A percentile compares a stretch with the other conserved stretches of the same genome.
phyloP scores from a whole-genome alignment of 2,797 vertebrate genomes.

The Sciurus carolinensis region DNA sequence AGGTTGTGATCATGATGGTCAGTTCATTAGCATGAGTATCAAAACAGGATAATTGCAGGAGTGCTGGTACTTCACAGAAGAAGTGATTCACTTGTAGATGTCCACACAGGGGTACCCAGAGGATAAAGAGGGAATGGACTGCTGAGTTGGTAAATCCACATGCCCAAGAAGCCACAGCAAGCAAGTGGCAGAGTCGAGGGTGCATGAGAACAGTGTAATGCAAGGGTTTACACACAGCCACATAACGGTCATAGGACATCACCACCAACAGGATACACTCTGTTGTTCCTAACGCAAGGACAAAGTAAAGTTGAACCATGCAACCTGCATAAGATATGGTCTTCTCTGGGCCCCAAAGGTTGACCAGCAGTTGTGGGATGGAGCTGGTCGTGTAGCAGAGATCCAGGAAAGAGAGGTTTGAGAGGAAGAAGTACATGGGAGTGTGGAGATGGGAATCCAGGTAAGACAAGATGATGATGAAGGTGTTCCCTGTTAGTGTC shows the following conservation, averaged over 20 bases:
- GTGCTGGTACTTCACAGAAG: no score
- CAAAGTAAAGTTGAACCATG: conserved; percentile 67
- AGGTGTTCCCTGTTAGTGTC: conserved; percentile 69
- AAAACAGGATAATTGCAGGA: no score
- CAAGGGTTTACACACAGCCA: conserved; percentile 67
- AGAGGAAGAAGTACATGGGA: conserved; percentile 81
- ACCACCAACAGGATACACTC: conserved; percentile 62
- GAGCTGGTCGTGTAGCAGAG: conserved; percentile 76
- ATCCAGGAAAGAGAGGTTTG: conserved; percentile 78
- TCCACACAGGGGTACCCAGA: conserved; percentile 60
- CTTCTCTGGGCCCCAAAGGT: not conserved
- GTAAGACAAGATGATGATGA: conserved; percentile 60
- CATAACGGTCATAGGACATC: conserved; percentile 72
- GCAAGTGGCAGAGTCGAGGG: not conserved
- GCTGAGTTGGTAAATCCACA: conserved; percentile 31
- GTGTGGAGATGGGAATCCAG: conserved; percentile 62
- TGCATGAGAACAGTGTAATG: conserved; percentile 59
- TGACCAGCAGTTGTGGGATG: conserved; percentile 11
- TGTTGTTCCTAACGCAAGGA: conserved; percentile 37
- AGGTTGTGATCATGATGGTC: conserved; percentile 20
- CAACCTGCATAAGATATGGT: conserved; percentile 53
- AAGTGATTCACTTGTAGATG: no score
- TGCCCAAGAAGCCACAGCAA: conserved; percentile 53
- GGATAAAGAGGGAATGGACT: conserved; percentile 10
- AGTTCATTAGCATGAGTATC: not conserved